phyloP scores from a whole-genome alignment of 2,888 invertebrate genomes.

The Pherbina coryleti region DNA sequence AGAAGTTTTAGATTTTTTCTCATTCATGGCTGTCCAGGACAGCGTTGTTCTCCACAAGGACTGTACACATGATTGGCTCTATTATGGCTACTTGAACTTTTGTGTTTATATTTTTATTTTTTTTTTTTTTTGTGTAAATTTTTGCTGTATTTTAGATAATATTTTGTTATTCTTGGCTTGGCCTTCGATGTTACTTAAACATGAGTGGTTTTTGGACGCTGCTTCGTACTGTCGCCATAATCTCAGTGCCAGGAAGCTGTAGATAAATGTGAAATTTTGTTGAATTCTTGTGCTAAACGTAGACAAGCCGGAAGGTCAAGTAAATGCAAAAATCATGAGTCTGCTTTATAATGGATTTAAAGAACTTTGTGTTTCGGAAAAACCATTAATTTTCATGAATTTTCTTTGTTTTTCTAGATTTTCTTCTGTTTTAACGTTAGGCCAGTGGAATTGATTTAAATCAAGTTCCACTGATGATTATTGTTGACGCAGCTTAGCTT shows the following conservation, averaged over 20 bases:
- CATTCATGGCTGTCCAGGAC: neutral
- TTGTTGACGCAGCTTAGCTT: neutral
- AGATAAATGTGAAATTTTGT: neutral
- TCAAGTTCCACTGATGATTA: neutral
- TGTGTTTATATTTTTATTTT: neutral
- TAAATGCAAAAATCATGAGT: neutral
- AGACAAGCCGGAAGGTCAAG: neutral
- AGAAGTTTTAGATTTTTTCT: neutral
- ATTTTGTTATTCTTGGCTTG: neutral
- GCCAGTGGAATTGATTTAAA: neutral
- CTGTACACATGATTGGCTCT: constrained; percentile 25
- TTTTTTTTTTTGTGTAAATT: neutral
- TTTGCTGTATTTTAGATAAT: neutral
- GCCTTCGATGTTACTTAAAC: too few species aligned
- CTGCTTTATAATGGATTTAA: too few species aligned
- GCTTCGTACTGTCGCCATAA: neutral
- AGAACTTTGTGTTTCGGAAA: neutral
- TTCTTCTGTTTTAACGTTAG: too few species aligned
- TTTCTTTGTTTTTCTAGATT: neutral
- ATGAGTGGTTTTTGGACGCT: neutral
- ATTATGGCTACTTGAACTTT: constrained; percentile 1
- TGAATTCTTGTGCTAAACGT: too few species aligned
- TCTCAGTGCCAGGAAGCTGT: neutral
- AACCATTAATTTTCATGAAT: constrained; percentile 32
- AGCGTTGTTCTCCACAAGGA: neutral